phyloP scores from a whole-genome alignment of 2,113 vertebrate genomes.

The Perca flavescens region DNA sequence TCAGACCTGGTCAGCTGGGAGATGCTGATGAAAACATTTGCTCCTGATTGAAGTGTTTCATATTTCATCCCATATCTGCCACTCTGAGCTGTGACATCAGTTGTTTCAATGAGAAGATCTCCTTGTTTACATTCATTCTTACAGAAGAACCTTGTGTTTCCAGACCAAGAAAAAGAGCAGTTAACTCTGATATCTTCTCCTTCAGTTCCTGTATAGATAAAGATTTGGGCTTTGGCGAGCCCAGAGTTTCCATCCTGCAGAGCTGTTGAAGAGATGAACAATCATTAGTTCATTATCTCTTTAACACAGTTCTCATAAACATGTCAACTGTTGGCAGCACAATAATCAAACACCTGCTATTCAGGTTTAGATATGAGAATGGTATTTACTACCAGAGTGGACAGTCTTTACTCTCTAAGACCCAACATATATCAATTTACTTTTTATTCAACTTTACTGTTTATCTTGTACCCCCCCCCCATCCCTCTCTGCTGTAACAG shows the following conservation, averaged over 20 bases:
- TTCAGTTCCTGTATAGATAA: background rate
- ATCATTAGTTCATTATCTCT: background rate
- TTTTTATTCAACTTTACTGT: too few species aligned
- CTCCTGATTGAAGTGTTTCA: accelerated
- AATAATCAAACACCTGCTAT: too few species aligned
- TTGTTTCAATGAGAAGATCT: slow-evolving; percentile 6
- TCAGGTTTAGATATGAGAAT: too few species aligned
- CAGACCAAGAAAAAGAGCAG: accelerated
- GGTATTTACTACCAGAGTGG: too few species aligned
- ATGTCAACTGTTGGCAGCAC: too few species aligned
- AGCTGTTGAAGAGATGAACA: background rate
- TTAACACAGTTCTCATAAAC: too few species aligned
- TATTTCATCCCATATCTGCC: background rate
- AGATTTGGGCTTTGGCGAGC: background rate
- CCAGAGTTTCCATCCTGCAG: background rate
- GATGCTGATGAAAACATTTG: background rate
- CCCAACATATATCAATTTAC: too few species aligned
- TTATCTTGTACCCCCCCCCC: too few species aligned
- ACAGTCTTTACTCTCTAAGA: too few species aligned
- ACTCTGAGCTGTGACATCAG: accelerated
- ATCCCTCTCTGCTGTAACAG: too few species aligned
- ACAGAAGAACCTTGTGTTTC: background rate
- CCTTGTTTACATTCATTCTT: background rate
- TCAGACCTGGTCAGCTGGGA: slow-evolving; percentile 9
- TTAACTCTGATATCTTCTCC: accelerated